phyloP scores from a whole-genome alignment of 2,888 invertebrate species.

The Acanthoscelides obtectus region DNA sequence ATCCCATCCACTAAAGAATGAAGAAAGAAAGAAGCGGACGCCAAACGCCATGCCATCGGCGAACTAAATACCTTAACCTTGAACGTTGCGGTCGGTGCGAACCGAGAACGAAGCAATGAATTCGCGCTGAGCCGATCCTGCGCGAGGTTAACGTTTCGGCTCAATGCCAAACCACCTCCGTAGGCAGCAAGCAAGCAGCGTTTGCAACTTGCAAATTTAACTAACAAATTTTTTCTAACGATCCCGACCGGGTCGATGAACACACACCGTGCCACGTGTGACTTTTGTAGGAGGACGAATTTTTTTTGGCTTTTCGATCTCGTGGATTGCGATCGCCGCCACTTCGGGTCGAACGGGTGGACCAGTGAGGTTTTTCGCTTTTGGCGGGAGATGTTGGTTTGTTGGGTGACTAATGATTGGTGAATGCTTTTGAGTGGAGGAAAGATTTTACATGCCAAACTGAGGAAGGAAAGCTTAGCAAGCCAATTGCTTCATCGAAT shows the following conservation, averaged over 20 bases:
- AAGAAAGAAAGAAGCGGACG: neutral
- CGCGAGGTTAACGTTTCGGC: conserved; percentile 32
- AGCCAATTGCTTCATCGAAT: too few relatives aligned
- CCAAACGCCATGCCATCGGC: neutral
- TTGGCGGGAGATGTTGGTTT: neutral
- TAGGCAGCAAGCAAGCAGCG: conserved; percentile 11
- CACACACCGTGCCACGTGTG: conserved; percentile 18
- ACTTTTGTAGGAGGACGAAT: conserved; percentile 14
- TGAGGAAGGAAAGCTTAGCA: too few relatives aligned
- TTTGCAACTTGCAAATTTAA: conserved; percentile 27
- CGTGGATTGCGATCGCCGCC: neutral
- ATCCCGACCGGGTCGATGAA: conserved; percentile 19
- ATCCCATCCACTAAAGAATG: neutral
- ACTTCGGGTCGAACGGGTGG: too few relatives aligned
- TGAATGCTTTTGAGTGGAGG: too few relatives aligned
- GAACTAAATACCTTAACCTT: neutral
- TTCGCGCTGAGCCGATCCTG: conserved; percentile 1
- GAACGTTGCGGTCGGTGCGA: neutral
- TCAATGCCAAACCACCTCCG: conserved; percentile 33
- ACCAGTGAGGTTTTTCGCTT: neutral
- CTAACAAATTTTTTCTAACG: conserved; percentile 14
- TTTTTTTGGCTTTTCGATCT: neutral
- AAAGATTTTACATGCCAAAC: too few relatives aligned
- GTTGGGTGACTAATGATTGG: too few relatives aligned
- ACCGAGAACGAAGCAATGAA: neutral